These are phyloP conservation scores for Hemibagrus guttatus DNA, from an alignment of 2,797 vertebrate species.

Conservation along the genomic window DNA sequence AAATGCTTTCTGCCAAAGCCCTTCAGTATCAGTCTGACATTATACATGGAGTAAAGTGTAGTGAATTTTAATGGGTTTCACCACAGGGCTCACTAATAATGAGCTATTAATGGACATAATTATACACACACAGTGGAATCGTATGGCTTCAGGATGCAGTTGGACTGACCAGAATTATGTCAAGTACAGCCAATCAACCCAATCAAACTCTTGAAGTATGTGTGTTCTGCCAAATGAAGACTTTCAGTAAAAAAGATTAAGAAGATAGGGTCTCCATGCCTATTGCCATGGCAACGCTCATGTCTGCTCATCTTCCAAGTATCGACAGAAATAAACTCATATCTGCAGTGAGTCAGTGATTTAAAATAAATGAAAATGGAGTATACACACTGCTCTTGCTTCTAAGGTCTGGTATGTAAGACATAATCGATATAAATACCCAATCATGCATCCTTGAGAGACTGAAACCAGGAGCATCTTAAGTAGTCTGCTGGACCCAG, in stretches of 20 bases:
- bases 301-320: conserved; percentile 48
- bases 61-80: not conserved
- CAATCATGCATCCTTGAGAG: not conserved
- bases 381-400: not conserved
- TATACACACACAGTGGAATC: not conserved
- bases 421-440: not conserved
- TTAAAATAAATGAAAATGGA: conserved; percentile 13
- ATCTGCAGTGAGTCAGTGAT: conserved; percentile 41
- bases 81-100: not conserved
- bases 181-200: conserved; percentile 7
- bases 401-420: not conserved
- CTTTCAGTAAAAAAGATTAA: conserved; percentile 18
- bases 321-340: conserved; percentile 36
- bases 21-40: not conserved
- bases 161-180: not conserved
- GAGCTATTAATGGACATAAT: not conserved
- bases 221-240: conserved; percentile 11
- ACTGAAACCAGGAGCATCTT: not conserved
- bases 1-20: not conserved
- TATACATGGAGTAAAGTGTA: not conserved
- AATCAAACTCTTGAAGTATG: conserved; percentile 11
- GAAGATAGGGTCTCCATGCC: conserved; percentile 52
- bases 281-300: conserved; percentile 66
- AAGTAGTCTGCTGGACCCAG: not conserved
- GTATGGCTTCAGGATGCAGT: not conserved